Conservation (phyloP, 2,888 invertebrate species). For the Shargacucullia verbasci region DNA sequence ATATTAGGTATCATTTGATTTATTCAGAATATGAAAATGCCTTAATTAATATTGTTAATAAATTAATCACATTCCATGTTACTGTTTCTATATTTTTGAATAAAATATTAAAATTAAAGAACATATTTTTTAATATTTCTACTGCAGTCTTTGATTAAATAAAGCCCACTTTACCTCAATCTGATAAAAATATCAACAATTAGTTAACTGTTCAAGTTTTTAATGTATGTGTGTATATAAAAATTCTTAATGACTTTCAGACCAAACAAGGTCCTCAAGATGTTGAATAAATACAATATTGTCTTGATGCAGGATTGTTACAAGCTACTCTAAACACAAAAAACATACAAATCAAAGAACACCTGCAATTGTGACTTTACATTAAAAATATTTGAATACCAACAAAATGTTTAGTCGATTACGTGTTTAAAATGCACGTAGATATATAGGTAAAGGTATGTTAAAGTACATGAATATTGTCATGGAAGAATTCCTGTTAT, state of each 20-base stretch:
- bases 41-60: constrained; percentile 9
- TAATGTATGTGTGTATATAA: no score
- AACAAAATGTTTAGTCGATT: neutral
- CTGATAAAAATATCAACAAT: neutral
- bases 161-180: constrained; percentile 4
- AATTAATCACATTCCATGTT: constrained; percentile 31
- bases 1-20: constrained; percentile 4
- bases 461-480: constrained; percentile 14
- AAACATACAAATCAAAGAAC: no score
- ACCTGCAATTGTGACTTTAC: neutral
- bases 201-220: no score
- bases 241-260: no score
- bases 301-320: no score
- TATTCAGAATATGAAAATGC: no score
- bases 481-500: constrained; percentile 26
- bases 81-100: constrained; percentile 12
- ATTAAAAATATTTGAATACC: constrained; percentile 7
- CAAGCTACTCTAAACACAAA: no score
- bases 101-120: constrained; percentile 10
- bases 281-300: no score
- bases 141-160: constrained; percentile 35
- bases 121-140: constrained; percentile 26
- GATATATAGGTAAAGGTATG: neutral
- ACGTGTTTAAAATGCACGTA: constrained; percentile 1
- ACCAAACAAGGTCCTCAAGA: no score